Percentiles rank a stretch among this genome's conserved stretches.
phyloP scores from a whole-genome alignment of 2,888 invertebrate genomes.

The Ennomos quercinarius region DNA sequence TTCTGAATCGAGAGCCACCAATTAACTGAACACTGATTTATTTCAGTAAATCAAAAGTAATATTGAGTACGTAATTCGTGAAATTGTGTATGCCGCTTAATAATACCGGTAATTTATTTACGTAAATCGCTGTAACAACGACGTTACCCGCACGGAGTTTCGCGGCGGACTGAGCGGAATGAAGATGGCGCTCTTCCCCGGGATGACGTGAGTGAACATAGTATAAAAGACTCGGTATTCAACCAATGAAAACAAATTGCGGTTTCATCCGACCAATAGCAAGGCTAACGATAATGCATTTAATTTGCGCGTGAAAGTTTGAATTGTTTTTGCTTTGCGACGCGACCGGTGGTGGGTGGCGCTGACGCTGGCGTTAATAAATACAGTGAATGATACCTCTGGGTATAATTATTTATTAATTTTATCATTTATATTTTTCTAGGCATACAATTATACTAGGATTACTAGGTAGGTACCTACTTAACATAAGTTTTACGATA shows the following conservation, averaged over 20 bases:
- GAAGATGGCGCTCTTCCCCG: conserved; percentile 71
- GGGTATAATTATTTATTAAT: too few species aligned
- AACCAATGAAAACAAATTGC: conserved; percentile 57
- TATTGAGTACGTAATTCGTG: conserved; percentile 48
- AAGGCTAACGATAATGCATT: conserved; percentile 36
- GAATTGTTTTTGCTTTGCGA: conserved; percentile 36
- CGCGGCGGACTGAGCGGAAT: conserved; percentile 78
- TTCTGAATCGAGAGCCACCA: conserved; percentile 63
- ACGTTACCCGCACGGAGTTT: conserved; percentile 70
- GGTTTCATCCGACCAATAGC: conserved; percentile 55
- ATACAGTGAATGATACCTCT: too few species aligned
- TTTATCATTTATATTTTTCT: too few species aligned
- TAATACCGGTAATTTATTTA: conserved; percentile 58
- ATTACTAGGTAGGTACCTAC: too few species aligned
- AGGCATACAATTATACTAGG: too few species aligned
- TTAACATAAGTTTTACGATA: too few species aligned
- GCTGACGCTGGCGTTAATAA: too few species aligned
- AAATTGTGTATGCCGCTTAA: conserved; percentile 55
- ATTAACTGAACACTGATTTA: conserved; percentile 69
- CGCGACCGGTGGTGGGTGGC: conserved; percentile 7
- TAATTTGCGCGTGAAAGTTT: conserved; percentile 72
- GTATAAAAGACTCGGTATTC: conserved; percentile 57
- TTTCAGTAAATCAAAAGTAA: conserved; percentile 37
- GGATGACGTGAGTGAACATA: conserved; percentile 70
- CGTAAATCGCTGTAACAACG: conserved; percentile 47